Evolutionary conservation across 2,113 vertebrate species (phyloP).

Genomic region (Myrmophylax atrothorax): DNA sequence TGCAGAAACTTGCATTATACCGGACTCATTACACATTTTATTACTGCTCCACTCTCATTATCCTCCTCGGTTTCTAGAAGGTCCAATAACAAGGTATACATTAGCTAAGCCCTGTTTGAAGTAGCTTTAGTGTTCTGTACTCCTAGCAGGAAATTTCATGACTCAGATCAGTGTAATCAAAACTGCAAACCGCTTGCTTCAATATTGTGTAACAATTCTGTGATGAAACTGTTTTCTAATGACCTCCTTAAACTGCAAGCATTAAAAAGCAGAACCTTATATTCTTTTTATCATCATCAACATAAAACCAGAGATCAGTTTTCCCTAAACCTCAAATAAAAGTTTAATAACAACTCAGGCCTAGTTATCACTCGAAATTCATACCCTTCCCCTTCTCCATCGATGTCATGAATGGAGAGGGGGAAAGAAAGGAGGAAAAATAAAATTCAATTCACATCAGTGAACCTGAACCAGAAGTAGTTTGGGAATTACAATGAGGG

Average conservation of each 20-base stretch:
- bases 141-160: conserved; percentile 62
- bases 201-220: conserved; percentile 50
- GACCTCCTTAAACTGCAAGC: conserved; percentile 35
- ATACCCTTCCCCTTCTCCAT: not conserved
- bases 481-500: conserved; percentile 20
- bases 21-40: conserved; percentile 39
- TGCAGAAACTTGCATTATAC: conserved; percentile 25
- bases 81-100: conserved; percentile 45
- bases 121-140: conserved; percentile 63
- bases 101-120: conserved; percentile 66
- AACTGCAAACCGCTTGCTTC: conserved; percentile 58
- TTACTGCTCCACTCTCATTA: conserved; percentile 23
- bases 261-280: not conserved
- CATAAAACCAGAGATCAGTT: not conserved
- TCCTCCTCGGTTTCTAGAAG: conserved; percentile 36
- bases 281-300: not conserved
- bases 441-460: not conserved
- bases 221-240: conserved; percentile 59
- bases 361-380: not conserved
- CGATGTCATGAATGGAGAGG: not conserved
- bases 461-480: conserved; percentile 23
- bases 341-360: not conserved
- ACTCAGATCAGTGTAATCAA: conserved; percentile 65
- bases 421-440: not conserved
- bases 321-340: not conserved